These are phyloP conservation scores for Trogon surrucura DNA, from an alignment of 2,113 vertebrate species.

Conservation along the genomic window DNA sequence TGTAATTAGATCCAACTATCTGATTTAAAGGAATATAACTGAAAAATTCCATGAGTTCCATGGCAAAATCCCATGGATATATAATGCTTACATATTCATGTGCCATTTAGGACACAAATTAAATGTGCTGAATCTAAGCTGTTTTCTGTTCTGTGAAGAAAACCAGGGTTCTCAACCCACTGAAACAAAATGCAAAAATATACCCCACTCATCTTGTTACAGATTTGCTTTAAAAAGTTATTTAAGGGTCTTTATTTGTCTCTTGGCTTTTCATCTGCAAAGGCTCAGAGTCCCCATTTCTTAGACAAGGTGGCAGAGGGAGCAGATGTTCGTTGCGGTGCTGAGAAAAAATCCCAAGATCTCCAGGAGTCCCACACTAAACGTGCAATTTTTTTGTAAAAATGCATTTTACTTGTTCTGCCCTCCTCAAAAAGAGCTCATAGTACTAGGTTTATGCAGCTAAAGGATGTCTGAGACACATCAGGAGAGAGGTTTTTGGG, in stretches of 20 bases:
- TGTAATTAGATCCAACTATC: neutral
- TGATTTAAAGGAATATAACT: neutral
- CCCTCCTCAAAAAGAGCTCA: neutral
- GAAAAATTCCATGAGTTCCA: neutral
- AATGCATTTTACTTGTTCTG: neutral
- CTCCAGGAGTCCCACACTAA: neutral
- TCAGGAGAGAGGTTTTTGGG: fast-evolving
- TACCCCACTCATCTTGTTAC: neutral
- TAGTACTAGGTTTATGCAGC: neutral
- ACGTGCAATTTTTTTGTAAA: neutral
- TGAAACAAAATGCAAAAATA: neutral
- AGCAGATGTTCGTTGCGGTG: fast-evolving
- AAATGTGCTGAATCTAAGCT: neutral
- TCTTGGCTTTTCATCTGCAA: neutral
- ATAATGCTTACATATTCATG: neutral
- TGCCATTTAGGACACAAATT: neutral
- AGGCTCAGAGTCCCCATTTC: neutral
- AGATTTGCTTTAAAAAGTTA: neutral
- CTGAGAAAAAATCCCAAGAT: neutral
- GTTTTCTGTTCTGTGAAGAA: neutral
- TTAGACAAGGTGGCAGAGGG: neutral
- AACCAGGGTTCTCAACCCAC: neutral
- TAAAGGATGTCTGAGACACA: neutral
- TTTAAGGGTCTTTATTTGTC: neutral
- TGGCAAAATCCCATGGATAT: fast-evolving